Evolutionary conservation across 2,797 vertebrate species (phyloP).

Genomic region (Siniperca scherzeri): DNA sequence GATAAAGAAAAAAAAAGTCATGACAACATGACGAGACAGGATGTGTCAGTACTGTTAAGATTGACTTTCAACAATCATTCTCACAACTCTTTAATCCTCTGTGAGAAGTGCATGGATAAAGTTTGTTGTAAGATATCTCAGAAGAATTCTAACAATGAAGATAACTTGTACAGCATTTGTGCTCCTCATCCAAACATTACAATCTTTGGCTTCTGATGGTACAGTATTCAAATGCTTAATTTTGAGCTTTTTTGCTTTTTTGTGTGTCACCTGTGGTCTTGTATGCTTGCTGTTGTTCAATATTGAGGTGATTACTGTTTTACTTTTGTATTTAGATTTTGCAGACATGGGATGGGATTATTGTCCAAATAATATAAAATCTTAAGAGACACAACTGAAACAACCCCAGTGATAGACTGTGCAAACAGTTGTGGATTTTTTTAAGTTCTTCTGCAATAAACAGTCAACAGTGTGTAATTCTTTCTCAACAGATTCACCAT

Average conservation of each 20-base stretch:
- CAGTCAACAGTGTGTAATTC: not conserved
- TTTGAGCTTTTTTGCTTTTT: not conserved
- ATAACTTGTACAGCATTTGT: conserved; percentile 38
- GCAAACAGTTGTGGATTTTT: not conserved
- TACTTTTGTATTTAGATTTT: not conserved
- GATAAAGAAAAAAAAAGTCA: not conserved
- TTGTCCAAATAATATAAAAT: not conserved
- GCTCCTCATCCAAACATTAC: conserved; percentile 61
- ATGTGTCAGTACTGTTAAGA: conserved; percentile 13
- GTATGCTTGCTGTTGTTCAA: not conserved
- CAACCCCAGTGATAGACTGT: no score
- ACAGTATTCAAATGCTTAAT: conserved; percentile 38
- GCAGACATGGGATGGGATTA: not conserved
- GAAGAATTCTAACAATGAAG: conserved; percentile 58
- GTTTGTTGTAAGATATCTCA: not conserved
- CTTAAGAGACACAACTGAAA: not conserved
- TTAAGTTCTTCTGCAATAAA: not conserved
- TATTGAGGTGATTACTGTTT: not conserved
- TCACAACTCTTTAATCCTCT: conserved; percentile 18
- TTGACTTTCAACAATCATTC: not conserved
- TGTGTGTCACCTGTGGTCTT: not conserved
- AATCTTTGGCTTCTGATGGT: conserved; percentile 61
- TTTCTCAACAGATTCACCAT: conserved; percentile 64
- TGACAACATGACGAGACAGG: not conserved
- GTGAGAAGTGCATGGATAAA: conserved; percentile 18